phyloP scores from a whole-genome alignment of 1,140 invertebrate genomes.

The Epicauta chinensis region DNA sequence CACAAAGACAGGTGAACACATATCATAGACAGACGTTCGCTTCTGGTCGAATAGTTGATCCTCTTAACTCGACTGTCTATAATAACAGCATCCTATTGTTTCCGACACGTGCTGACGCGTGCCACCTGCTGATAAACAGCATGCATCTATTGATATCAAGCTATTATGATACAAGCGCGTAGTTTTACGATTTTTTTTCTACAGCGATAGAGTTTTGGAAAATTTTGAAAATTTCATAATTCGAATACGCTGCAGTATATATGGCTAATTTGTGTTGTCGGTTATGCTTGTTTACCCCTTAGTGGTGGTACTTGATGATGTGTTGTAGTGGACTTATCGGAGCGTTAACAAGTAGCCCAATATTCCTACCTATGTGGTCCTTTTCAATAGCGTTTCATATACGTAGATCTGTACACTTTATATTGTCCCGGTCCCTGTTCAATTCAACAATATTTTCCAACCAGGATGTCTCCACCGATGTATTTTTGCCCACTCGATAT shows the following conservation, averaged over 20 bases:
- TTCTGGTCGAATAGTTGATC: slow-evolving; percentile 11
- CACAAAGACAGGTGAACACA: slow-evolving; percentile 4
- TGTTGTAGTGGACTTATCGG: background rate
- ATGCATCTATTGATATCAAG: too few relatives aligned
- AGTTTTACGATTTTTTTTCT: too few relatives aligned
- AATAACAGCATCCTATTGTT: slow-evolving; percentile 30
- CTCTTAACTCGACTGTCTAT: slow-evolving; percentile 15
- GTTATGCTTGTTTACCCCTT: slow-evolving; percentile 10
- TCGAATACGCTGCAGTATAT: too few relatives aligned
- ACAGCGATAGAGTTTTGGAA: too few relatives aligned
- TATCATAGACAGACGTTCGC: background rate
- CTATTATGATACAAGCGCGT: too few relatives aligned
- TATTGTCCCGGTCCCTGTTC: slow-evolving; percentile 2
- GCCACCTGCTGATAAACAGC: slow-evolving; percentile 26
- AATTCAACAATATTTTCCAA: background rate
- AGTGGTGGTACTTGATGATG: slow-evolving; percentile 1
- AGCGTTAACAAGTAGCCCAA: slow-evolving; percentile 15
- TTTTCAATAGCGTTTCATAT: slow-evolving; percentile 6
- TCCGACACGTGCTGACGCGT: slow-evolving; percentile 29
- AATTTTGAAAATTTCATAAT: too few relatives aligned
- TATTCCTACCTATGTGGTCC: slow-evolving; percentile 23
- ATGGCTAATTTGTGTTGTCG: slow-evolving; percentile 1
- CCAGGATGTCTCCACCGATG: slow-evolving; percentile 10
- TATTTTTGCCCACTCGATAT: slow-evolving; percentile 4
- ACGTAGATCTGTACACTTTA: slow-evolving; percentile 1